Conservation (phyloP, 2,113 vertebrate species). For the Lanius collurio region DNA sequence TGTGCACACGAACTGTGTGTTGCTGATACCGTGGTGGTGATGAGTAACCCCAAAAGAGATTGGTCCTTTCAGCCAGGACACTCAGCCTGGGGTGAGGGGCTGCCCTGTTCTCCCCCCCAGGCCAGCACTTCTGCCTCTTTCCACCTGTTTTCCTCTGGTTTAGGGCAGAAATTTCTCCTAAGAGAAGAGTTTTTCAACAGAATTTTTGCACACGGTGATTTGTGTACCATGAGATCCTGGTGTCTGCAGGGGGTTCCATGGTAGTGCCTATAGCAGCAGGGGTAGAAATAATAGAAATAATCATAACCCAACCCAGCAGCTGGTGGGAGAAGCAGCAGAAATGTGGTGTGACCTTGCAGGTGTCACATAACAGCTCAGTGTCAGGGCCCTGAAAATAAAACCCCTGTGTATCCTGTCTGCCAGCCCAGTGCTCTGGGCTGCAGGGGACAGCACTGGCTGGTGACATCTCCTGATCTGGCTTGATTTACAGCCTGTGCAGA, state of each 20-base stretch:
- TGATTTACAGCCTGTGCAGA: constrained; percentile 20
- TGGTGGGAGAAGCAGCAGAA: not conserved
- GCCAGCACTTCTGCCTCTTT: not conserved
- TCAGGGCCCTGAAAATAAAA: constrained; percentile 11
- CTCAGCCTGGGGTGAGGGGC: accelerated
- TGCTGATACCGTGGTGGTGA: not conserved
- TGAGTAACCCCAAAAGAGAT: not conserved
- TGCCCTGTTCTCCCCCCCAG: not conserved
- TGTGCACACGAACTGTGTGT: not conserved
- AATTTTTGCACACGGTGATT: not conserved
- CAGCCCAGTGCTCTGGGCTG: not conserved
- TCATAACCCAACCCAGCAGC: not conserved
- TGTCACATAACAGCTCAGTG: not conserved
- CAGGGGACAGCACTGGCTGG: not conserved
- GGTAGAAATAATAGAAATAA: not conserved
- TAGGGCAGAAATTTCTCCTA: not conserved
- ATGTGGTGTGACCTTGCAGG: not conserved
- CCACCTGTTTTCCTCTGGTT: not conserved
- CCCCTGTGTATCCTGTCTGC: not conserved
- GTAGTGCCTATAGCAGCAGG: not conserved
- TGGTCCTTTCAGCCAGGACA: not conserved
- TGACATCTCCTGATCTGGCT: not conserved
- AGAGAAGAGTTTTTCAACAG: not conserved
- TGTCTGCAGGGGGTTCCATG: not conserved
- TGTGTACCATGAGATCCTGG: not conserved